A percentile compares a stretch with the other conserved stretches of the same genome.
Conservation (phyloP, 2,797 vertebrate genomes). For the Manis javanica region DNA sequence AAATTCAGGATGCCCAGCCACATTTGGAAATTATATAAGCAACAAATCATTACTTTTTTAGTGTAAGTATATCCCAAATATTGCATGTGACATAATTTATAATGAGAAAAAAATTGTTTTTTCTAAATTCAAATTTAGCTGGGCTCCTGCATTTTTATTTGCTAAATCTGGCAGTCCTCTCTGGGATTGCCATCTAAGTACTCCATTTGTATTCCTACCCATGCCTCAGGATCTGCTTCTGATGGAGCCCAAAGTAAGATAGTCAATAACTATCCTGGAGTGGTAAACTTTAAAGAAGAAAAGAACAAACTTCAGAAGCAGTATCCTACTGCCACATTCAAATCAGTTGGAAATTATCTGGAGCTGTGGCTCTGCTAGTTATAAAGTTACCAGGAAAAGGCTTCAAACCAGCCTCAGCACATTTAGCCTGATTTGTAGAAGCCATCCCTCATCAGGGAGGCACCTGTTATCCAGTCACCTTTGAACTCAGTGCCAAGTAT, state of each 20-base stretch:
- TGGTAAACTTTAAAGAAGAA: neutral
- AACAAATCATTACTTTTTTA: neutral
- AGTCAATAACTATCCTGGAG: neutral
- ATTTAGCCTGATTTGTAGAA: slow-evolving; percentile 50
- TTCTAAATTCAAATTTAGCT: neutral
- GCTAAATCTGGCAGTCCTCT: neutral
- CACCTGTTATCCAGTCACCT: slow-evolving; percentile 60
- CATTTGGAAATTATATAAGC: slow-evolving; percentile 48
- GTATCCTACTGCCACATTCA: neutral
- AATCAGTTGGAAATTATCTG: slow-evolving; percentile 16
- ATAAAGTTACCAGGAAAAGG: slow-evolving; percentile 12
- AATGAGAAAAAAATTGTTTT: neutral
- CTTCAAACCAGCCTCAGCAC: slow-evolving; percentile 32
- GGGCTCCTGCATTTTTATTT: slow-evolving; percentile 41
- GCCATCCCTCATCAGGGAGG: slow-evolving; percentile 58
- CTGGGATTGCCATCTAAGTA: slow-evolving; percentile 21
- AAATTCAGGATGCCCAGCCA: neutral
- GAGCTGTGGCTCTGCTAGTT: neutral
- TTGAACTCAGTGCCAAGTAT: slow-evolving; percentile 66
- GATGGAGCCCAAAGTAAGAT: neutral
- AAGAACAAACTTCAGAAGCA: slow-evolving; percentile 53
- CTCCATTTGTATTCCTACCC: neutral
- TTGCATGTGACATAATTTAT: neutral
- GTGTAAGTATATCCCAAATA: neutral
- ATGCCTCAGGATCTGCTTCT: slow-evolving; percentile 21